Evolutionary conservation across 2,888 invertebrate genomes (phyloP), one percentile per base, ranked within the genome.

Genomic region (Mythimna pallens): DNA sequence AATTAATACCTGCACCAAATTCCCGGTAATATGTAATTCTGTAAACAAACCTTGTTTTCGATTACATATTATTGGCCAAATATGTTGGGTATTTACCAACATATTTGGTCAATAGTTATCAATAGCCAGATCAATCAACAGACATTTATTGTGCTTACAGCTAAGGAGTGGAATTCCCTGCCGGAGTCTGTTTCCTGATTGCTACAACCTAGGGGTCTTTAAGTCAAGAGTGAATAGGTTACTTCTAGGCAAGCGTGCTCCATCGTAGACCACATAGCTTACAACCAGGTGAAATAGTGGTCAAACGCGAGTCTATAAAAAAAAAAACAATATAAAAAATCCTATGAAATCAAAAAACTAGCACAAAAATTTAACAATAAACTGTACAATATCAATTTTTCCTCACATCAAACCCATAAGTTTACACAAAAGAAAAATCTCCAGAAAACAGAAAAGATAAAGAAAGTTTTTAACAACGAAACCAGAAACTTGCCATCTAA

Each of bases 381-480:
- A 65, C 36, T 57, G n/a, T 68, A 76, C 20, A 77, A 69, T 73
- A 74, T 68, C 66, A 65, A 74, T 65, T 73, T 62, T 63, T 72
- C 17, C 36, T 43, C 47, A 76, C 73, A 78, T 68, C 69, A 73
- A 78, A 81, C 74, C 64, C 67, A 76, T 75, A 73, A 72, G 55
- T 73, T 80, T 34, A 73, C 63, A 73, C 65, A 76, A 77, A 76
- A 58, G 68, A 76, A 68, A 68, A 64, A 9, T 10, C 54, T 9
- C 7, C 12, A 10, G 2, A 57, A 52, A 30, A 58, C 30, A 40
- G 40, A 50, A 64, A 12, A 34, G 52, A 81, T 59, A 66, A 80
- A 83, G 81, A 85, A 89, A 84, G 80, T 87, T 87, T 81, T 78
- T 81, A 86, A 88, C 80, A 73, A 76, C 61, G 75, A 47, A 79